These are phyloP conservation scores for Pararge aegeria DNA, from an alignment of 1,140 invertebrate genomes.

Conservation along the genomic window DNA sequence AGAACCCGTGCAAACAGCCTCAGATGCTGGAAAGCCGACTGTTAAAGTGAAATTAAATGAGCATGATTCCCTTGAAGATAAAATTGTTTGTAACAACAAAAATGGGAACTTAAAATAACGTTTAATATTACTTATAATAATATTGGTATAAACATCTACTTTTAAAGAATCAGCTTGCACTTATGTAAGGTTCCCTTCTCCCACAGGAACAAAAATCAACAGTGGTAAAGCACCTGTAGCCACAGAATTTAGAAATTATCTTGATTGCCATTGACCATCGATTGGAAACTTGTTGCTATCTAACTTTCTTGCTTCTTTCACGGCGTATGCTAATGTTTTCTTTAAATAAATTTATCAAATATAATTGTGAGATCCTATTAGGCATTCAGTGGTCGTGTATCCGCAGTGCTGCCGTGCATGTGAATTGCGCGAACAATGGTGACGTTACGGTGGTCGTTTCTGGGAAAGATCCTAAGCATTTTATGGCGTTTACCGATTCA, in stretches of 20 bases:
- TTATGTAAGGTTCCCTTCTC: too few species aligned
- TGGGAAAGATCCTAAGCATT: conserved; percentile 63
- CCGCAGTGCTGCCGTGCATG: conserved; percentile 61
- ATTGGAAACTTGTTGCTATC: conserved; percentile 34
- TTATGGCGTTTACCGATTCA: conserved; percentile 68
- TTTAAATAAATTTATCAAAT: conserved; percentile 78
- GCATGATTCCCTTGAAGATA: neutral
- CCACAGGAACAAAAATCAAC: too few species aligned
- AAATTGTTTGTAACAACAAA: neutral
- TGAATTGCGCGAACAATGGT: conserved; percentile 68
- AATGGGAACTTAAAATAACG: neutral
- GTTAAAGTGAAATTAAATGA: neutral
- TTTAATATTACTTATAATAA: too few species aligned
- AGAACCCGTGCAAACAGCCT: conserved; percentile 28
- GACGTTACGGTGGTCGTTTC: conserved; percentile 74
- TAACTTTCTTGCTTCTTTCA: conserved; percentile 64
- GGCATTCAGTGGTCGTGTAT: conserved; percentile 67
- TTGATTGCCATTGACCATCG: conserved; percentile 8
- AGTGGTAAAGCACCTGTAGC: neutral
- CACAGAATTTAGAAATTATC: neutral
- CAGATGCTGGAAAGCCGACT: conserved; percentile 1
- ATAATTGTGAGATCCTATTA: conserved; percentile 78
- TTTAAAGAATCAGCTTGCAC: too few species aligned
- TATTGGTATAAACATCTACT: too few species aligned
- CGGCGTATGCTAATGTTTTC: conserved; percentile 67